Evolutionary conservation across 2,113 vertebrate species (phyloP).

Genomic region (Apteryx mantelli): DNA sequence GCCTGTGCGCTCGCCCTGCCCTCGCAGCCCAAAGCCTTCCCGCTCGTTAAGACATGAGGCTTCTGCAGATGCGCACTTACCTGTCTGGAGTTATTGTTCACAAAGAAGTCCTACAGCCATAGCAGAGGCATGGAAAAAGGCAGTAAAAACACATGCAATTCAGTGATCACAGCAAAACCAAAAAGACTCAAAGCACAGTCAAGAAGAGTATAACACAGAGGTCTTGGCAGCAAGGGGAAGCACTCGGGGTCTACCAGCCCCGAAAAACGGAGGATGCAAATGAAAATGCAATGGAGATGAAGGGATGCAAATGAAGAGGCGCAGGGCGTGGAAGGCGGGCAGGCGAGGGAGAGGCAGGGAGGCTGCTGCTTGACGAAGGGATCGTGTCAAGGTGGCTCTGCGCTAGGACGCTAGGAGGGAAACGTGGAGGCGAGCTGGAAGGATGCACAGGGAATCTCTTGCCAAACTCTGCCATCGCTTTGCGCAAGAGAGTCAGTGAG

Average conservation of each 20-base stretch:
- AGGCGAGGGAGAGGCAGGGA: not conserved
- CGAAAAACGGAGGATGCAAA: not conserved
- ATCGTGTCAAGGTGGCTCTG: not conserved
- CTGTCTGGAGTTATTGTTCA: constrained; percentile 97
- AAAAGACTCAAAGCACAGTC: constrained; percentile 51
- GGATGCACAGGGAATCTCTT: not conserved
- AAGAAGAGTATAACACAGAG: not conserved
- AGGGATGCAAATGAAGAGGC: not conserved
- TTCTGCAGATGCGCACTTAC: constrained; percentile 83
- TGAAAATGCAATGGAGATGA: not conserved
- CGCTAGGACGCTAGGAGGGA: not conserved
- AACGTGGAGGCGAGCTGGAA: not conserved
- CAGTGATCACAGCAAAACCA: constrained; percentile 83
- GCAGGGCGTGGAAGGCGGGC: not conserved
- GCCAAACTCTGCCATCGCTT: not conserved
- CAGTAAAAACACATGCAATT: constrained; percentile 88
- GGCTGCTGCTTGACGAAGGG: not conserved
- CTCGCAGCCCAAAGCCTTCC: not conserved
- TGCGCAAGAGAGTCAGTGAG: fast-evolving
- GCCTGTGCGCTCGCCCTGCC: not conserved
- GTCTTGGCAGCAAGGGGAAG: not conserved
- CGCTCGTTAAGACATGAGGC: not conserved
- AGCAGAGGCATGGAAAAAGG: constrained; percentile 96
- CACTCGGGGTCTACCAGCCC: not conserved
- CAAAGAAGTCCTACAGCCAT: constrained; percentile 98